phyloP scores from a whole-genome alignment of 2,888 invertebrate genomes.

The Harmothoe impar region DNA sequence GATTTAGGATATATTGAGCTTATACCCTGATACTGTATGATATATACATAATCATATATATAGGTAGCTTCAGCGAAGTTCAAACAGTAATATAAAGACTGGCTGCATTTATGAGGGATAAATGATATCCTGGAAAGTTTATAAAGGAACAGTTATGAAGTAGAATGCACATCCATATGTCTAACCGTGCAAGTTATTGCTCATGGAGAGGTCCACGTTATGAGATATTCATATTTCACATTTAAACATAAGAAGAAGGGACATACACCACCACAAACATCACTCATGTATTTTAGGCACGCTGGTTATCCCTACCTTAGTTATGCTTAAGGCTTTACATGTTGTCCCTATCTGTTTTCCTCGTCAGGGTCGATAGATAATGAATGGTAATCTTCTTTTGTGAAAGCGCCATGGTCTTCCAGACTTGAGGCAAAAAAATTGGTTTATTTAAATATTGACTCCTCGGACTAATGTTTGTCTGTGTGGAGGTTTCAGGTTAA shows the following conservation, averaged over 20 bases:
- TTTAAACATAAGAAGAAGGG: neutral
- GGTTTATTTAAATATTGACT: neutral
- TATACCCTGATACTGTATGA: too few relatives aligned
- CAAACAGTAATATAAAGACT: too few relatives aligned
- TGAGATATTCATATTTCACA: neutral
- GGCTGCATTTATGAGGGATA: too few relatives aligned
- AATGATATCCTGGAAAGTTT: too few relatives aligned
- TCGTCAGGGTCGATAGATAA: constrained; percentile 31
- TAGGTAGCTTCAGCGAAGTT: too few relatives aligned
- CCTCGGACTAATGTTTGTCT: neutral
- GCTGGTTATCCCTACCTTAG: neutral
- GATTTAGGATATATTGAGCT: too few relatives aligned
- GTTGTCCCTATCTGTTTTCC: neutral
- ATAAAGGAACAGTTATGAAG: too few relatives aligned
- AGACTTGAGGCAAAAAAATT: neutral
- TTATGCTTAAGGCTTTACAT: neutral
- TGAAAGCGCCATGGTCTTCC: neutral
- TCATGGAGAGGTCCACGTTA: neutral
- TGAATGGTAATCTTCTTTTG: constrained; percentile 53
- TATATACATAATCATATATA: too few relatives aligned
- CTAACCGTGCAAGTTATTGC: too few relatives aligned
- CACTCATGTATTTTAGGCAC: neutral
- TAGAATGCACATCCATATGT: too few relatives aligned
- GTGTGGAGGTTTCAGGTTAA: neutral
- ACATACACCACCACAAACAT: neutral